phyloP scores from a whole-genome alignment of 1,140 invertebrate genomes.

The Zeugodacus cucurbitae region DNA sequence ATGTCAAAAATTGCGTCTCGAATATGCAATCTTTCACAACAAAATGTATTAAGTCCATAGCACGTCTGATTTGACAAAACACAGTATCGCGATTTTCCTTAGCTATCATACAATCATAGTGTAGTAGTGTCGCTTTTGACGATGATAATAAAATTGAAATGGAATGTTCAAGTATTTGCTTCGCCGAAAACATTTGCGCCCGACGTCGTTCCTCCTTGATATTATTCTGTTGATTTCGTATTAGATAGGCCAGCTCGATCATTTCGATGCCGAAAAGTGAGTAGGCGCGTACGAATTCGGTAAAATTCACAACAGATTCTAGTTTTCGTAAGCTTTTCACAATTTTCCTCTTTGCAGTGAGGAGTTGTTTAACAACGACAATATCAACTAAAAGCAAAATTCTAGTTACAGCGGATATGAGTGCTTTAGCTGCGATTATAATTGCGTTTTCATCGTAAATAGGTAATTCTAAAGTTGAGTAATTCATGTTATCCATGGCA shows the following conservation, averaged over 20 bases:
- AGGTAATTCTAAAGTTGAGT: slow-evolving; percentile 67
- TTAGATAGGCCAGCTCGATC: slow-evolving; percentile 96
- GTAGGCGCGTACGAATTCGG: slow-evolving; percentile 98
- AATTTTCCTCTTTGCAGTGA: slow-evolving; percentile 97
- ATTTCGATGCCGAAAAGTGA: slow-evolving; percentile 98
- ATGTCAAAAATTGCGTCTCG: slow-evolving; percentile 62
- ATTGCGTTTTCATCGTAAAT: slow-evolving; percentile 77
- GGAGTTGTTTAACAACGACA: slow-evolving; percentile 96
- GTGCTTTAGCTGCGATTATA: slow-evolving; percentile 90
- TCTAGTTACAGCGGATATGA: slow-evolving; percentile 94
- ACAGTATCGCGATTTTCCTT: slow-evolving; percentile 96
- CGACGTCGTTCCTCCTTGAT: slow-evolving; percentile 94
- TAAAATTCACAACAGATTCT: slow-evolving; percentile 96
- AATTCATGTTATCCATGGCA: slow-evolving; percentile 70
- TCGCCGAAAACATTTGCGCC: slow-evolving; percentile 94
- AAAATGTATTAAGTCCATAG: slow-evolving; percentile 97
- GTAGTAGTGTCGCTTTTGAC: slow-evolving; percentile 93
- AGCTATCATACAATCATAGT: slow-evolving; percentile 93
- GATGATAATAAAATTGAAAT: slow-evolving; percentile 98
- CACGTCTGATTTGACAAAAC: slow-evolving; percentile 95
- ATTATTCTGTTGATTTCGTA: slow-evolving; percentile 78
- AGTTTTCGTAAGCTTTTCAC: slow-evolving; percentile 85
- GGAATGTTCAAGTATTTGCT: slow-evolving; percentile 95
- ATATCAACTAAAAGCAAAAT: slow-evolving; percentile 98
- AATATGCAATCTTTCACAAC: slow-evolving; percentile 94